Conservation (phyloP, 2,888 invertebrate genomes). For the Hypomecis atomaria region DNA sequence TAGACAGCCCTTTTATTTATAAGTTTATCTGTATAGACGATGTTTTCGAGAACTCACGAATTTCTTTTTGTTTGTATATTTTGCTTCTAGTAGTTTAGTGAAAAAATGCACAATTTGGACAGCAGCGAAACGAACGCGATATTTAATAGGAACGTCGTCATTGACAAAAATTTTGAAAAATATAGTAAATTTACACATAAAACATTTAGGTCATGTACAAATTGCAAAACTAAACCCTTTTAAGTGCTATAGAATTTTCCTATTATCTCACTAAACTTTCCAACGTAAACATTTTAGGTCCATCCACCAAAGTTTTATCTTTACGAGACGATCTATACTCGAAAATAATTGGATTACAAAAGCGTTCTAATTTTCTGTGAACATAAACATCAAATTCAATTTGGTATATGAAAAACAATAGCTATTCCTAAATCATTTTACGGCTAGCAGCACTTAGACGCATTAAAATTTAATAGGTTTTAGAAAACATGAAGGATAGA, state of each 20-base stretch:
- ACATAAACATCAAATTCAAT: slow-evolving; percentile 24
- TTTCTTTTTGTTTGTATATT: no score
- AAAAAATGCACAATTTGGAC: no score
- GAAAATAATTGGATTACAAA: slow-evolving; percentile 18
- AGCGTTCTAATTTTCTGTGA: slow-evolving; percentile 9
- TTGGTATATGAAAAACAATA: slow-evolving; percentile 21
- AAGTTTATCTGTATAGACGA: no score
- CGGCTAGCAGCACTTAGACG: slow-evolving; percentile 17
- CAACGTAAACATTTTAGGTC: slow-evolving; percentile 3
- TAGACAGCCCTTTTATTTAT: no score
- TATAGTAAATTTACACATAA: neutral
- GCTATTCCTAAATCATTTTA: slow-evolving; percentile 12
- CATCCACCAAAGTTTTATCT: slow-evolving; percentile 5
- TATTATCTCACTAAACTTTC: neutral
- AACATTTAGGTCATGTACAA: no score
- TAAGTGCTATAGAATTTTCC: neutral
- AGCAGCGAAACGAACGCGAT: no score
- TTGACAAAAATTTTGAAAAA: neutral
- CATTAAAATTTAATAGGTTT: slow-evolving; percentile 27
- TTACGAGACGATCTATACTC: slow-evolving; percentile 8
- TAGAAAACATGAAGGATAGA: slow-evolving; percentile 17
- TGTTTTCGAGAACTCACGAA: no score
- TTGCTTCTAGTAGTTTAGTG: neutral
- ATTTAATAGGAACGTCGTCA: neutral
- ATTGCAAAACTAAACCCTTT: neutral